Evolutionary conservation across 2,113 vertebrate genomes (phyloP).

Genomic region (Hippocampus zosterae): DNA sequence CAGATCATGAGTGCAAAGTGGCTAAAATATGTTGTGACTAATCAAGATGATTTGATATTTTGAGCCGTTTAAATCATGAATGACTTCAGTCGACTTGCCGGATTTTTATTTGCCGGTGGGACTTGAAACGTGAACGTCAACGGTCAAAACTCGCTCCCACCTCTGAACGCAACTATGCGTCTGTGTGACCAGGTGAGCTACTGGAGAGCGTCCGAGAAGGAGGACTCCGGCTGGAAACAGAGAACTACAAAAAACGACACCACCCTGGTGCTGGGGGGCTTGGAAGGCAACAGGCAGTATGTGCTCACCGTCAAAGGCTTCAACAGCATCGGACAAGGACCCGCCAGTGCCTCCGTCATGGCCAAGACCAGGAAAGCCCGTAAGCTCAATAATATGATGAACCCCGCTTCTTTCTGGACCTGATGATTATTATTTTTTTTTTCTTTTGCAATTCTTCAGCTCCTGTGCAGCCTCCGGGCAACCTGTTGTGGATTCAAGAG

Average conservation of each 20-base stretch:
- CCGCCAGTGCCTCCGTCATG: conserved; percentile 74
- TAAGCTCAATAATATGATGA: conserved; percentile 58
- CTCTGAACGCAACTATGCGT: neutral
- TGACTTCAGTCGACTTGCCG: too few species aligned
- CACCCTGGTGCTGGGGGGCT: conserved; percentile 78
- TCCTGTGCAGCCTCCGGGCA: conserved; percentile 83
- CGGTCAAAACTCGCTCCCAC: neutral
- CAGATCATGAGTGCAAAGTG: too few species aligned
- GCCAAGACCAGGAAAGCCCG: conserved; percentile 86
- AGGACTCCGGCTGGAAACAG: conserved; percentile 80
- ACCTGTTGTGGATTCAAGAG: conserved; percentile 90
- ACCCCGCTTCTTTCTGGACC: neutral
- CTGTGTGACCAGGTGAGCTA: conserved; percentile 78
- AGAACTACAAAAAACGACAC: conserved; percentile 86
- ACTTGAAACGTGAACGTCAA: neutral
- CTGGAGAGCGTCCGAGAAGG: conserved; percentile 86
- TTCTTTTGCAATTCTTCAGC: conserved; percentile 65
- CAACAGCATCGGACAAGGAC: conserved; percentile 91
- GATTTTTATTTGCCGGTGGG: neutral
- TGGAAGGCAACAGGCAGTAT: conserved; percentile 88
- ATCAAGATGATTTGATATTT: too few species aligned
- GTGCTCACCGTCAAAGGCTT: conserved; percentile 86
- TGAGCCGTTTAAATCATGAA: too few species aligned
- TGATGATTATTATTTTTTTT: neutral
- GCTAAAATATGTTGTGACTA: too few species aligned